phyloP scores from a whole-genome alignment of 1,140 invertebrate genomes.

The Trichogramma pretiosum region DNA sequence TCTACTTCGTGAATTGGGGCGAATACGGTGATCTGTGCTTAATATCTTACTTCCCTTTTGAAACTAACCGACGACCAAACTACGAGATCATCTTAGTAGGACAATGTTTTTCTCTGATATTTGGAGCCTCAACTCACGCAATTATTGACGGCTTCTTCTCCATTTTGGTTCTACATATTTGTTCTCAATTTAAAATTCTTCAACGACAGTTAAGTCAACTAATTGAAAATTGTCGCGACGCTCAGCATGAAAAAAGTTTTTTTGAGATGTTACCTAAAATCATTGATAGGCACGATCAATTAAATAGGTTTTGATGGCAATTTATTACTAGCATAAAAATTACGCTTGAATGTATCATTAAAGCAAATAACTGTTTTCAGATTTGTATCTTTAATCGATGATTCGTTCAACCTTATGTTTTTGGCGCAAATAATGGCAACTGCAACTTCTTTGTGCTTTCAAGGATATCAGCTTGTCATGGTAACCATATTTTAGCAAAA shows the following conservation, averaged over 20 bases:
- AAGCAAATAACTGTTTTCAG: constrained; percentile 24
- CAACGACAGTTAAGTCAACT: not conserved
- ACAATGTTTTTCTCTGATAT: constrained; percentile 33
- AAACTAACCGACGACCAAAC: constrained; percentile 35
- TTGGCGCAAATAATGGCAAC: constrained; percentile 14
- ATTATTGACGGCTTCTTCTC: constrained; percentile 38
- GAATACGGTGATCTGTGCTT: not conserved
- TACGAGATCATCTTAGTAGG: constrained; percentile 42
- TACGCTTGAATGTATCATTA: too few species aligned
- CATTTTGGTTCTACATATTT: constrained; percentile 38
- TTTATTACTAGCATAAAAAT: not conserved
- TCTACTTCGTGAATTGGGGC: not conserved
- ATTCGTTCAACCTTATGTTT: constrained; percentile 20
- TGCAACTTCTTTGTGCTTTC: constrained; percentile 20
- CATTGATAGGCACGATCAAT: constrained; percentile 6
- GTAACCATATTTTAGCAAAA: not conserved
- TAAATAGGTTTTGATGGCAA: constrained; percentile 1
- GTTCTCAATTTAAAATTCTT: constrained; percentile 38
- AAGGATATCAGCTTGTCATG: constrained; percentile 15
- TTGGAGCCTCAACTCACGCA: constrained; percentile 35
- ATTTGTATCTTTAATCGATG: constrained; percentile 13
- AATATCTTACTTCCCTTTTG: constrained; percentile 35
- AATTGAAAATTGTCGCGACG: not conserved
- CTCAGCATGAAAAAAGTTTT: not conserved
- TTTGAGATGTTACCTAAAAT: not conserved